phyloP scores from a whole-genome alignment of 2,113 vertebrate genomes.

The Antechinus flavipes region DNA sequence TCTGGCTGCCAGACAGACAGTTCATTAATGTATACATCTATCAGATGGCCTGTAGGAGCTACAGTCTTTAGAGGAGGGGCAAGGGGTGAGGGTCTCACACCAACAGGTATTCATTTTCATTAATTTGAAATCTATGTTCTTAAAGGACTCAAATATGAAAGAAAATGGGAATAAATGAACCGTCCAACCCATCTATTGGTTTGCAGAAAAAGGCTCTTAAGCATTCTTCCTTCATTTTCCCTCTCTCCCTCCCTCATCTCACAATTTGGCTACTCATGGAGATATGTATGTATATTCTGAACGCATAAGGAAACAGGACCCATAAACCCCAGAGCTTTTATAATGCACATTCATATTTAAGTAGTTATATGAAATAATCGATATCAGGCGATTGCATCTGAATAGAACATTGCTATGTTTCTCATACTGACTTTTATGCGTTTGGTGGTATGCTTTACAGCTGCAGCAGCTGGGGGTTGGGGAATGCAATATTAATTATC shows the following conservation, averaged over 20 bases:
- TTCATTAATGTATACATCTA: conserved; percentile 52
- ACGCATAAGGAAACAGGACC: conserved; percentile 70
- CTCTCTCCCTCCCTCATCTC: background rate
- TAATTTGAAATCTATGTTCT: background rate
- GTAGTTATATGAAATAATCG: conserved; percentile 76
- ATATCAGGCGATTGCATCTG: conserved; percentile 67
- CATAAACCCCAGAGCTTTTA: conserved; percentile 64
- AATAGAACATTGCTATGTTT: conserved; percentile 71
- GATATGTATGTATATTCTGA: background rate
- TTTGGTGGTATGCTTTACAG: conserved; percentile 56
- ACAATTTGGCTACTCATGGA: background rate
- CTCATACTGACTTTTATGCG: conserved; percentile 48
- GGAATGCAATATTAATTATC: conserved; percentile 74
- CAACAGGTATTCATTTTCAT: conserved; percentile 79
- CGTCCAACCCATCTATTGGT: conserved; percentile 71
- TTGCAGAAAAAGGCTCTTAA: conserved; percentile 44
- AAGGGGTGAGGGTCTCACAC: conserved; percentile 63
- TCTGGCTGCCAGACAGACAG: conserved; percentile 64
- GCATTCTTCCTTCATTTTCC: background rate
- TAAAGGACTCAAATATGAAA: background rate
- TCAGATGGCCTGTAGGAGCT: conserved; percentile 56
- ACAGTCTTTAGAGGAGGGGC: conserved; percentile 60
- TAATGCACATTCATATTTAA: conserved; percentile 76
- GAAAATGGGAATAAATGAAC: conserved; percentile 13
- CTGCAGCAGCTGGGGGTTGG: conserved; percentile 59